Evolutionary conservation across 1,140 invertebrate genomes (phyloP).

Genomic region (Dryas iulia): DNA sequence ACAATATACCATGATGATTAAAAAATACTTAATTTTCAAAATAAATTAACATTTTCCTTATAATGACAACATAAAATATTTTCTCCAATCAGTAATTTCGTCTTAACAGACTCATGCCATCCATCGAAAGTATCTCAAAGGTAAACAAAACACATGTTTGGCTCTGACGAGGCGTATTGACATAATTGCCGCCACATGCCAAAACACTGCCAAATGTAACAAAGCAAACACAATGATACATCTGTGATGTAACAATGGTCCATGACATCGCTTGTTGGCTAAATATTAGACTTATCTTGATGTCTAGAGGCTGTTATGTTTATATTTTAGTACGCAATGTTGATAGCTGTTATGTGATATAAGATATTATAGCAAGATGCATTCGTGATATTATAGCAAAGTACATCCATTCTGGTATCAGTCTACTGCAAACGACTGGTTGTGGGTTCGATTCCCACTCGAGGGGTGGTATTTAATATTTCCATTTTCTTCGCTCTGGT

Average conservation of each 20-base stretch:
- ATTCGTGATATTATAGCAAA: too few species aligned
- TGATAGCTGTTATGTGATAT: background rate
- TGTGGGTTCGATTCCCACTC: too few species aligned
- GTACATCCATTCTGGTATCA: too few species aligned
- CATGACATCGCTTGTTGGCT: constrained; percentile 20
- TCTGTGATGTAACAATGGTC: constrained; percentile 22
- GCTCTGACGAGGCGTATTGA: constrained; percentile 27
- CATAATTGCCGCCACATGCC: constrained; percentile 33
- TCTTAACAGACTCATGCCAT: background rate
- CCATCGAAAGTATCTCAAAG: constrained; percentile 1
- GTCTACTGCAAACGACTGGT: too few species aligned
- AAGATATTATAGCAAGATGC: too few species aligned
- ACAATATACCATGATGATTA: too few species aligned
- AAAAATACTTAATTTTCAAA: too few species aligned
- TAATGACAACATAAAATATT: too few species aligned
- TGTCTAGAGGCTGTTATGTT: background rate
- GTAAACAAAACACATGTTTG: constrained; percentile 26
- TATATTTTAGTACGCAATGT: background rate
- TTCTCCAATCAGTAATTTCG: too few species aligned
- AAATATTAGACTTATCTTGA: constrained; percentile 11
- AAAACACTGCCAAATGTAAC: constrained; percentile 31
- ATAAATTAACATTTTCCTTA: too few species aligned
- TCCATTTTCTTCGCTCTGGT: too few species aligned
- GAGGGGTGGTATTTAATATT: too few species aligned
- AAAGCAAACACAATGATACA: constrained; percentile 29